phyloP scores from a whole-genome alignment of 2,113 vertebrate genomes.

The Pungitius pungitius region DNA sequence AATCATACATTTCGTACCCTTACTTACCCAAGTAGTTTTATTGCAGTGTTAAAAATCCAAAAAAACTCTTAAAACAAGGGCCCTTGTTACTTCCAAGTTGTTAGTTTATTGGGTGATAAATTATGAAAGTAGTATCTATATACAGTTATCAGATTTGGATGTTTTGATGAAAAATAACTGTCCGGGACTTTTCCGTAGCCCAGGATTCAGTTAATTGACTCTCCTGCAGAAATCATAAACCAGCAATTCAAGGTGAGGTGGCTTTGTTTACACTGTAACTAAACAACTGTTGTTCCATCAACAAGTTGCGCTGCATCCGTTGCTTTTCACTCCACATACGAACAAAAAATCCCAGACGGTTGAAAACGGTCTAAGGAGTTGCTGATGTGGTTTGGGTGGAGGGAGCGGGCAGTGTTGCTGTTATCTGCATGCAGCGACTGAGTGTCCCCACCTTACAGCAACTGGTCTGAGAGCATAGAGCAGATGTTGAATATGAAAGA shows the following conservation, averaged over 20 bases:
- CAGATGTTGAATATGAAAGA: conserved; percentile 15
- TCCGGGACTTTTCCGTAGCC: not conserved
- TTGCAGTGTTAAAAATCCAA: not conserved
- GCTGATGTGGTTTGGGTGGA: conserved; percentile 23
- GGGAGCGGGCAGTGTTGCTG: not conserved
- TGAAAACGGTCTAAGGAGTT: conserved; percentile 18
- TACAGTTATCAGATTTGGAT: conserved; percentile 2
- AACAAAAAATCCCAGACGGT: conserved; percentile 14
- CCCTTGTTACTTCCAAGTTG: not conserved
- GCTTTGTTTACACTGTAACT: conserved; percentile 75
- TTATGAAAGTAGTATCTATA: not conserved
- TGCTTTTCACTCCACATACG: conserved; percentile 22
- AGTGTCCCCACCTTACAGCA: not conserved
- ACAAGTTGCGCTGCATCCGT: conserved; percentile 55
- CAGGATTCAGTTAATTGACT: not conserved
- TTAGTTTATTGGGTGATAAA: too few species aligned
- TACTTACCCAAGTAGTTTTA: not conserved
- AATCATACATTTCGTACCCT: conserved; percentile 18
- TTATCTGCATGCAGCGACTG: conserved; percentile 16
- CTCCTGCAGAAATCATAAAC: conserved; percentile 31
- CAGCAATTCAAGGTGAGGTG: conserved; percentile 52
- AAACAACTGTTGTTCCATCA: conserved; percentile 74
- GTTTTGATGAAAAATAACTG: conserved; percentile 27
- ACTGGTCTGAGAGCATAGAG: not conserved
- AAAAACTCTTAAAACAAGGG: not conserved